Percentiles rank a stretch among this genome's conserved stretches.
Conservation (phyloP, 2,113 vertebrate genomes). For the Bothrops jararaca region DNA sequence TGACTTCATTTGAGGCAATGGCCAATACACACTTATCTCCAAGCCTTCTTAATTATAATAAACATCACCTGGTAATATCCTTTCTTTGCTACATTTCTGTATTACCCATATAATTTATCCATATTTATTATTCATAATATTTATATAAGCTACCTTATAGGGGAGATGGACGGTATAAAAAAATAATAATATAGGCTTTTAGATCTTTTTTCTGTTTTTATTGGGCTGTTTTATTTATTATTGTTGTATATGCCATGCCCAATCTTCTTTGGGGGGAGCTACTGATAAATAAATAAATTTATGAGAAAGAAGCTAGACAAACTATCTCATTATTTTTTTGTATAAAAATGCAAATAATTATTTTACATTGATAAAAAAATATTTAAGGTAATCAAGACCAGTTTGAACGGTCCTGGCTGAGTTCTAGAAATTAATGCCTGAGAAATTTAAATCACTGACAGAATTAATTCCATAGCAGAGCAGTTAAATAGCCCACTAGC, state of each 20-base stretch:
- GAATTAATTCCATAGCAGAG: neutral
- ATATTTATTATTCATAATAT: neutral
- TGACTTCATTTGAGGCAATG: neutral
- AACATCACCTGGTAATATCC: neutral
- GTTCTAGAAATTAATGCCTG: neutral
- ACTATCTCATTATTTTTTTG: neutral
- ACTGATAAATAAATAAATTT: neutral
- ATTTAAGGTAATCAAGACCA: neutral
- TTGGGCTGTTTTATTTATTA: neutral
- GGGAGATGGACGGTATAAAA: neutral
- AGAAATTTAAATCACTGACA: neutral
- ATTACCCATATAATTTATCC: neutral
- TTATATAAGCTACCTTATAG: neutral
- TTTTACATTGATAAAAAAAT: neutral
- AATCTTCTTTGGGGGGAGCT: neutral
- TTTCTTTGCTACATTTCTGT: neutral
- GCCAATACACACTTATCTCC: neutral
- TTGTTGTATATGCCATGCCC: neutral
- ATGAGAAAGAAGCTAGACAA: neutral
- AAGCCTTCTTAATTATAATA: neutral
- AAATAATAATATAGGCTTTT: too few relatives aligned
- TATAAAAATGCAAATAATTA: neutral
- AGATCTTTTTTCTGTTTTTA: neutral
- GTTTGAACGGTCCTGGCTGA: neutral
- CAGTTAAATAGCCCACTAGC: neutral